These are phyloP conservation scores for Hyperoodon ampullatus DNA, from an alignment of 2,113 vertebrate species.

Conservation along the genomic window DNA sequence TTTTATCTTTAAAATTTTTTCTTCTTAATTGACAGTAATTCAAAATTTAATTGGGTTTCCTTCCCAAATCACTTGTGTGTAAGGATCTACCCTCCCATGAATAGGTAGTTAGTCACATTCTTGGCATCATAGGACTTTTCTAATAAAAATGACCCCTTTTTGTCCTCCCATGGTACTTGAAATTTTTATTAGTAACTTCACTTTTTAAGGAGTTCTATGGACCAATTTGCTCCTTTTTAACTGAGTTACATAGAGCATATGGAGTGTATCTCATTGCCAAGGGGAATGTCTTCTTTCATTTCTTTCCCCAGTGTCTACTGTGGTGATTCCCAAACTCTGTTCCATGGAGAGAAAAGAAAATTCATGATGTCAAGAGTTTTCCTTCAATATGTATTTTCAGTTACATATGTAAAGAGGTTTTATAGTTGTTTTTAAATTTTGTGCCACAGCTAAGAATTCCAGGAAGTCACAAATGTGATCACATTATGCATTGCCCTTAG, in stretches of 20 bases:
- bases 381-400: background rate
- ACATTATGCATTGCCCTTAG: background rate
- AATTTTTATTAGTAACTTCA: conserved; percentile 25
- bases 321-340: background rate
- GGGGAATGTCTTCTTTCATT: background rate
- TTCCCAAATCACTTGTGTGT: conserved; percentile 19
- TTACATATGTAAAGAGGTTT: background rate
- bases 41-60: conserved; percentile 54
- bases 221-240: background rate
- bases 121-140: background rate
- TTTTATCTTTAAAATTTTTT: conserved; percentile 8
- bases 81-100: background rate
- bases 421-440: conserved; percentile 8
- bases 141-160: background rate
- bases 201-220: background rate
- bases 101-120: background rate
- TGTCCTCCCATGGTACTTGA: background rate
- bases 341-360: background rate
- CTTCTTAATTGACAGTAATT: conserved; percentile 18
- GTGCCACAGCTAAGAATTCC: background rate
- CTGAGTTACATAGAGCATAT: background rate
- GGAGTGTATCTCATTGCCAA: background rate
- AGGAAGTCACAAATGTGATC: conserved; percentile 41
- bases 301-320: background rate
- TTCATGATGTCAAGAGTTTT: background rate